phyloP scores from a whole-genome alignment of 1,140 invertebrate genomes.

The Vollenhovia emeryi region DNA sequence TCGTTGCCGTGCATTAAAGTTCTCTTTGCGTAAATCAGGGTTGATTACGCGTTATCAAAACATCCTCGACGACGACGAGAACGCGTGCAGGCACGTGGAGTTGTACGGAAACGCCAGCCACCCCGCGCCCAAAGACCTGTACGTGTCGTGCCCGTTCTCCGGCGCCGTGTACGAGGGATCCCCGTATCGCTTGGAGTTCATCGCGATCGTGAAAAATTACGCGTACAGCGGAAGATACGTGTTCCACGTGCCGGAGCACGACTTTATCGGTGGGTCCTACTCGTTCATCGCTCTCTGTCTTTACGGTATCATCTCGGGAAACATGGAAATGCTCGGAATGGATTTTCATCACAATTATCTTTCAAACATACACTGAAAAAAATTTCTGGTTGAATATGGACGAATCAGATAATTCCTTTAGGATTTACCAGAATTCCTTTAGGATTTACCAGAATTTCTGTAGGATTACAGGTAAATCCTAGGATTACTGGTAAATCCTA shows the following conservation, averaged over 20 bases:
- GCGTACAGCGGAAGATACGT: conserved; percentile 80
- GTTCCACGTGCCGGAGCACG: conserved; percentile 79
- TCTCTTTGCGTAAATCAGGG: conserved; percentile 61
- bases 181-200: conserved; percentile 78
- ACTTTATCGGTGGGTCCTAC: conserved; percentile 74
- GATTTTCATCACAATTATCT: no score
- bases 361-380: no score
- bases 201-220: conserved; percentile 68
- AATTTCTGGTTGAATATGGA: no score
- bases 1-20: background rate
- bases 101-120: conserved; percentile 65
- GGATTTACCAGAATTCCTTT: no score
- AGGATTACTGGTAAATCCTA: no score
- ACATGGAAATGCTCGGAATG: no score
- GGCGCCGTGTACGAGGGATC: conserved; percentile 73
- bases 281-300: background rate
- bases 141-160: conserved; percentile 79
- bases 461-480: no score
- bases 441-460: no score
- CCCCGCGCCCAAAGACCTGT: conserved; percentile 64
- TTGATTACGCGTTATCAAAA: conserved; percentile 79
- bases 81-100: conserved; percentile 73
- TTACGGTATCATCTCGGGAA: no score
- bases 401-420: no score
- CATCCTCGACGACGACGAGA: conserved; percentile 65